Evolutionary conservation across 2,888 invertebrate genomes (phyloP).

Genomic region (Tromatobia lineatoria): DNA sequence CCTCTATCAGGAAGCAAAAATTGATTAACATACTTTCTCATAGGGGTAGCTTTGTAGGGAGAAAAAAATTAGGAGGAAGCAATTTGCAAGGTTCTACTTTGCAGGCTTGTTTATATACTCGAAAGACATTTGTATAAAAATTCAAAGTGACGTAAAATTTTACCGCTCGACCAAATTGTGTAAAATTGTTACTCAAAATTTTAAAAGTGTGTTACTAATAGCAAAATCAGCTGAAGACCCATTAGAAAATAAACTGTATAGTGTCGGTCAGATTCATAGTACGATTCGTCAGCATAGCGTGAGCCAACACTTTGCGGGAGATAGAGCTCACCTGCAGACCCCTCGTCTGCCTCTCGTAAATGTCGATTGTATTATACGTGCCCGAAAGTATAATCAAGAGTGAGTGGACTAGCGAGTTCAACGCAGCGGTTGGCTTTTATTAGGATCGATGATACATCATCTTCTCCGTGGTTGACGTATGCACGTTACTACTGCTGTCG

Average conservation of each 20-base stretch:
- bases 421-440: slow-evolving; percentile 73
- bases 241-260: neutral
- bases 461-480: slow-evolving; percentile 72
- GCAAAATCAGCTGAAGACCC: neutral
- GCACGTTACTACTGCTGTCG: slow-evolving; percentile 5
- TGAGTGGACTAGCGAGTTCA: slow-evolving; percentile 61
- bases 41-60: too few species aligned
- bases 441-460: slow-evolving; percentile 81
- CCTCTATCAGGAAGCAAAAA: too few species aligned
- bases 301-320: slow-evolving; percentile 37
- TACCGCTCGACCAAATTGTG: too few species aligned
- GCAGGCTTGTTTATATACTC: too few species aligned
- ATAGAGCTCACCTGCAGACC: slow-evolving; percentile 38
- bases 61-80: too few species aligned
- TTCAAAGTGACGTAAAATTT: too few species aligned
- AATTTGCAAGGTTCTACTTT: too few species aligned
- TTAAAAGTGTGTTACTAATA: neutral
- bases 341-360: slow-evolving; percentile 28
- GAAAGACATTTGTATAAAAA: too few species aligned
- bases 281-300: neutral
- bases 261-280: slow-evolving; percentile 17
- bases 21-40: too few species aligned
- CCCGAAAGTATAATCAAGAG: slow-evolving; percentile 73
- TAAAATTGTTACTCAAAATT: too few species aligned
- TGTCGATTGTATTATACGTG: slow-evolving; percentile 19